A percentile compares a stretch with the other conserved stretches of the same genome.
Conservation (phyloP, 2,113 vertebrate genomes). For the Channa argus region DNA sequence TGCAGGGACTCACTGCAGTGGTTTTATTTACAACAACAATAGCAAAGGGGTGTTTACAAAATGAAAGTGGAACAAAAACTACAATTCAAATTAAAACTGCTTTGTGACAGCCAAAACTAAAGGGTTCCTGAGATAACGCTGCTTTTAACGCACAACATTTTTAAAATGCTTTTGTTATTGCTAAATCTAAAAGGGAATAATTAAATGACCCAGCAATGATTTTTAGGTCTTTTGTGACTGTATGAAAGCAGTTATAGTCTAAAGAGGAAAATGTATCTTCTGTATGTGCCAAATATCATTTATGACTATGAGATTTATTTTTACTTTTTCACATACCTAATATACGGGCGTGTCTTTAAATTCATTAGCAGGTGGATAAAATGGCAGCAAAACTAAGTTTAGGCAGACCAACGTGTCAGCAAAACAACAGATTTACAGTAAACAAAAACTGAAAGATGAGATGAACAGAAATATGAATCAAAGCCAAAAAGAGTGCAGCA, state of each 20-base stretch:
- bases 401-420: conserved; percentile 13
- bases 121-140: no score
- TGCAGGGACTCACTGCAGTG: neutral
- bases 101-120: neutral
- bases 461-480: conserved; percentile 69
- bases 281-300: neutral
- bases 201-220: no score
- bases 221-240: no score
- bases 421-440: conserved; percentile 29
- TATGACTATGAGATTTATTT: no score
- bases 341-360: neutral
- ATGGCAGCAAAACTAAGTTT: conserved; percentile 16
- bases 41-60: neutral
- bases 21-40: neutral
- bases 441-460: conserved; percentile 59
- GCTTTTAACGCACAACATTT: no score
- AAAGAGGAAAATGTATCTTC: neutral
- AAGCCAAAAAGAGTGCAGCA: conserved; percentile 59
- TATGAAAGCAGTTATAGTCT: neutral
- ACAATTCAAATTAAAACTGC: neutral
- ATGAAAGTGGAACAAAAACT: neutral
- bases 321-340: no score
- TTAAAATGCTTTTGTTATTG: no score
- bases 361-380: conserved; percentile 10
- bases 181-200: no score